phyloP scores from a whole-genome alignment of 2,888 invertebrate species.

The Cryptosula pallasiana region DNA sequence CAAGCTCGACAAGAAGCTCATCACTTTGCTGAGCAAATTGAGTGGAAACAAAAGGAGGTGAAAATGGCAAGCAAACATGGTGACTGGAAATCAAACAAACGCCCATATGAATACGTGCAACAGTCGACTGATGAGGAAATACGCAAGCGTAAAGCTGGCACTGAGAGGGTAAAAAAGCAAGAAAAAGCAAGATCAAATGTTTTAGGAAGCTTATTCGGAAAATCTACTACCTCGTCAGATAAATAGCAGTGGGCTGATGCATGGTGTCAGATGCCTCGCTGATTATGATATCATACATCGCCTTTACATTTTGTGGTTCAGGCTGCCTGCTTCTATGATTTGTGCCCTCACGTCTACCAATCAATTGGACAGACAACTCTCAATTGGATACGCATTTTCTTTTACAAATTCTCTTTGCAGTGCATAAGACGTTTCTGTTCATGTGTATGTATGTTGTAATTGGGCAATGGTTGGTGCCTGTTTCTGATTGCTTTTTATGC shows the following conservation, averaged over 20 bases:
- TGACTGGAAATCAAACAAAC: constrained; percentile 22
- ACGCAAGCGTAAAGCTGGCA: constrained; percentile 12
- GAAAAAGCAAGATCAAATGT: constrained; percentile 5
- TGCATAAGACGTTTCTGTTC: too few species aligned
- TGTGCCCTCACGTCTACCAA: too few species aligned
- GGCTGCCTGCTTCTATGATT: too few species aligned
- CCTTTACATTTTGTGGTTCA: too few species aligned
- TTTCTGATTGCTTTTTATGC: too few species aligned
- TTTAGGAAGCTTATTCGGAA: background rate
- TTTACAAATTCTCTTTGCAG: too few species aligned
- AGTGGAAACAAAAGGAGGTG: constrained; percentile 11
- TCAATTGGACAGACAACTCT: too few species aligned
- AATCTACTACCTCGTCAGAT: background rate
- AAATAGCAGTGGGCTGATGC: background rate
- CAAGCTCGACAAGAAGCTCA: constrained; percentile 86
- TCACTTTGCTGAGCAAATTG: constrained; percentile 25
- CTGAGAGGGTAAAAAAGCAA: background rate
- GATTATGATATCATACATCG: too few species aligned
- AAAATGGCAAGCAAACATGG: constrained; percentile 20
- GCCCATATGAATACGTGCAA: constrained; percentile 11
- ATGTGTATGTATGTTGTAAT: too few species aligned
- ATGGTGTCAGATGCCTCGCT: too few species aligned
- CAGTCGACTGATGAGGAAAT: constrained; percentile 20
- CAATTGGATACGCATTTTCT: too few species aligned
- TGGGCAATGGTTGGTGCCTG: too few species aligned